Evolutionary conservation across 2,113 vertebrate genomes (phyloP).

Genomic region (Microtus montanus): DNA sequence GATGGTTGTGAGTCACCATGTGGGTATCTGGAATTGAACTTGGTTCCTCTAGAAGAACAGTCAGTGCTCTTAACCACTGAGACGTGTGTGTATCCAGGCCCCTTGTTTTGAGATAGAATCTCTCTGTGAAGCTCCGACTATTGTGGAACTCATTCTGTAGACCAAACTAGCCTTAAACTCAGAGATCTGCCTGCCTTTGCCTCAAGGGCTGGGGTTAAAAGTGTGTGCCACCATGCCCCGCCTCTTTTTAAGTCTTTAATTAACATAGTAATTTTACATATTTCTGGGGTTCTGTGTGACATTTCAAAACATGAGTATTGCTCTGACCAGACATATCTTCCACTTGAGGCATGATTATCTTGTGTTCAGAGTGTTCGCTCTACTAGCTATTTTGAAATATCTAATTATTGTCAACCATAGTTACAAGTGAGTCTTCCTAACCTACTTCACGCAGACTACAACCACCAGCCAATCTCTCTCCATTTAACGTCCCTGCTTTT

Average conservation of each 20-base stretch:
- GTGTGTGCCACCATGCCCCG: not conserved
- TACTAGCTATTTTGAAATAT: not conserved
- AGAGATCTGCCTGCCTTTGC: not conserved
- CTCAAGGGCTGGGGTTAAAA: not conserved
- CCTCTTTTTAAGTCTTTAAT: not conserved
- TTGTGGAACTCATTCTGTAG: not conserved
- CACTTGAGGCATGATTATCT: not conserved
- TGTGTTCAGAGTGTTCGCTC: not conserved
- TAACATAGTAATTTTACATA: not conserved
- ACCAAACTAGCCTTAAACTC: not conserved
- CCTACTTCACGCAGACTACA: not conserved
- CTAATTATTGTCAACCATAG: not conserved
- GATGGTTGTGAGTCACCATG: not conserved
- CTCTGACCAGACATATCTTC: not conserved
- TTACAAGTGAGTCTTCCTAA: not conserved
- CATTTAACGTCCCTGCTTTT: not conserved
- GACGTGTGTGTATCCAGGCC: not conserved
- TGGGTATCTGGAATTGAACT: not conserved
- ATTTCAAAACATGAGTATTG: not conserved
- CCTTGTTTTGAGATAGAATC: not conserved
- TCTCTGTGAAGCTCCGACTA: not conserved
- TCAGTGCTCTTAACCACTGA: not conserved
- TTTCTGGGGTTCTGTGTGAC: not conserved
- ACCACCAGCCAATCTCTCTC: not conserved
- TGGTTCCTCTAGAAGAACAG: not conserved